Percentiles rank a stretch among this genome's conserved stretches.
These are phyloP conservation scores for Stenodera caucasica DNA, from an alignment of 2,888 invertebrate species.

Conservation along the genomic window DNA sequence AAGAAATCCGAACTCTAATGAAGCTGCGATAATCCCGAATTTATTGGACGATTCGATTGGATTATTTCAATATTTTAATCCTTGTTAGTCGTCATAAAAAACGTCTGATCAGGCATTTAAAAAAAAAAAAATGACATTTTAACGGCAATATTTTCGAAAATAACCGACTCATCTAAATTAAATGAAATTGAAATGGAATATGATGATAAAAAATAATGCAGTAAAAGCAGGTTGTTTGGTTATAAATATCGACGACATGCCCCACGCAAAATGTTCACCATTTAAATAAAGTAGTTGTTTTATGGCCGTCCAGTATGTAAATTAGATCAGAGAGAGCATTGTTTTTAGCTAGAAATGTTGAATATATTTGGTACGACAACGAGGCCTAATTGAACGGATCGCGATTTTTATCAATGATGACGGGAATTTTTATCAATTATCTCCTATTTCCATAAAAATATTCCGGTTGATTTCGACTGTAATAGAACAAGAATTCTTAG, in stretches of 20 bases:
- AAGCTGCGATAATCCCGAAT: not conserved
- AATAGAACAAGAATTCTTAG: not conserved
- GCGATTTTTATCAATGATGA: constrained; percentile 33
- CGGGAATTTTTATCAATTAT: constrained; percentile 18
- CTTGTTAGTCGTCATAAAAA: not conserved
- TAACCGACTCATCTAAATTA: not conserved
- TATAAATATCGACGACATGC: constrained; percentile 18
- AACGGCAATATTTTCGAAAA: not conserved
- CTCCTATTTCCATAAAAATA: constrained; percentile 2
- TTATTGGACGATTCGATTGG: not conserved
- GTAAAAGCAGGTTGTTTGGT: constrained; percentile 5
- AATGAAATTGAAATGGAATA: constrained; percentile 9
- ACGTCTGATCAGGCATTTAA: no score
- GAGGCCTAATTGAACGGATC: constrained; percentile 44
- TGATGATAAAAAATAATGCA: not conserved
- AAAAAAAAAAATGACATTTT: no score
- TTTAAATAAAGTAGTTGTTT: constrained; percentile 39
- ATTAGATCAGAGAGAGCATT: constrained; percentile 36
- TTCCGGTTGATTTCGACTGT: not conserved
- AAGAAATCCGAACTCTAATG: no score
- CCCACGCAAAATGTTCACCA: constrained; percentile 35
- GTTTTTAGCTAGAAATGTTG: constrained; percentile 35
- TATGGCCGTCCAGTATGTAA: constrained; percentile 42
- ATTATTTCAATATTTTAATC: constrained; percentile 1
- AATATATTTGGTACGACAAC: constrained; percentile 35